Evolutionary conservation across 2,888 invertebrate species (phyloP).

Genomic region (Metellina segmentata): DNA sequence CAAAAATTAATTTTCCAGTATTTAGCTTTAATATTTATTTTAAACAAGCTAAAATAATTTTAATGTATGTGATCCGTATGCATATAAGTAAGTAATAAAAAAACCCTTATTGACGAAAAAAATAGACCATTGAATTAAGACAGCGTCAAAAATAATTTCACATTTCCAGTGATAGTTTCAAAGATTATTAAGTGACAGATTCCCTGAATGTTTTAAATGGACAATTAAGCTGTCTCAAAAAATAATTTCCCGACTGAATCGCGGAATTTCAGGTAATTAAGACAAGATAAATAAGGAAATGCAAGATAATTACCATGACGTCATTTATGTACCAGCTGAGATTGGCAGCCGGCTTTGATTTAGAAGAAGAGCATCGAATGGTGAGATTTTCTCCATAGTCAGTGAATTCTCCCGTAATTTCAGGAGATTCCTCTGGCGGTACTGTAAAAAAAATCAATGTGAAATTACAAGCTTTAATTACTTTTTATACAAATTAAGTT

Average conservation of each 20-base stretch:
- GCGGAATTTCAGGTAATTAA: neutral
- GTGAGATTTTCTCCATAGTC: conserved; percentile 71
- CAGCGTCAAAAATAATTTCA: too few species aligned
- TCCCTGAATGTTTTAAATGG: neutral
- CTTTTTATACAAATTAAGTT: too few species aligned
- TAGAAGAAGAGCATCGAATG: conserved; percentile 52
- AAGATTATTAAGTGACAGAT: too few species aligned
- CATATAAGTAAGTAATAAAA: too few species aligned
- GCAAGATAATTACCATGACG: conserved; percentile 41
- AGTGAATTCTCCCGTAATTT: conserved; percentile 63
- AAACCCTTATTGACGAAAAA: too few species aligned
- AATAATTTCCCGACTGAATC: neutral
- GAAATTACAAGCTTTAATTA: too few species aligned
- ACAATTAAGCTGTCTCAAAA: neutral
- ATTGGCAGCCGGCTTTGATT: conserved; percentile 70
- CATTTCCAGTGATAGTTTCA: too few species aligned
- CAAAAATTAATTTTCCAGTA: too few species aligned
- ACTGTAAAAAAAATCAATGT: conserved; percentile 30
- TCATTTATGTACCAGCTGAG: conserved; percentile 72
- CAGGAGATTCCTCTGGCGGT: conserved; percentile 63
- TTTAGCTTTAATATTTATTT: too few species aligned
- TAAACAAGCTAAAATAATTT: too few species aligned
- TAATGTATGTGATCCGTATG: too few species aligned
- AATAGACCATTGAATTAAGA: too few species aligned
- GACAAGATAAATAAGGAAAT: neutral